A percentile compares a stretch with the other conserved stretches of the same genome.
Evolutionary conservation across 1,140 invertebrate species (phyloP).

Genomic region (Anoplolepis gracilipes): DNA sequence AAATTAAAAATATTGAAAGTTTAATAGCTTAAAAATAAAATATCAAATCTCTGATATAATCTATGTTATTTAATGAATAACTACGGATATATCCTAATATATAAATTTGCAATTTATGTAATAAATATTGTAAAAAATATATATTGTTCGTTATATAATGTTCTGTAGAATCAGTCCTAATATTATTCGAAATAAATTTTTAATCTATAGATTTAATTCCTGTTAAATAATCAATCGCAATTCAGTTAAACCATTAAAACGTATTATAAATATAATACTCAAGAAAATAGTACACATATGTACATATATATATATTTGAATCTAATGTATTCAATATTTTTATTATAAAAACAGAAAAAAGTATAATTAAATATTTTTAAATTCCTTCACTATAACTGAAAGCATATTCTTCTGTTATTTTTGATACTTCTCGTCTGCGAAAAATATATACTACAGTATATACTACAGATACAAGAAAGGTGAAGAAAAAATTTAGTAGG

Average conservation of each 20-base stretch:
- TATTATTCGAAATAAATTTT: too few relatives aligned
- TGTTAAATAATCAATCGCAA: too few relatives aligned
- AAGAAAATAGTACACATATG: background rate
- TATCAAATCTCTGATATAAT: too few relatives aligned
- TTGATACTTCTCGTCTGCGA: background rate
- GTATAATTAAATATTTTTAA: background rate
- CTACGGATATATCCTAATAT: too few relatives aligned
- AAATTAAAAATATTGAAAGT: too few relatives aligned
- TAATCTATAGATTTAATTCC: too few relatives aligned
- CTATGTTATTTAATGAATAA: too few relatives aligned
- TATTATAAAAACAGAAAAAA: background rate
- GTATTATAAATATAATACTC: background rate
- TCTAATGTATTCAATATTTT: background rate
- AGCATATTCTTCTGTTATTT: background rate
- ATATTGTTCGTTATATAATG: too few relatives aligned
- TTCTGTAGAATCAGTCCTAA: too few relatives aligned
- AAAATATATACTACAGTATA: background rate
- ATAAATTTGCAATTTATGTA: too few relatives aligned
- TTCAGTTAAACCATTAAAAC: background rate
- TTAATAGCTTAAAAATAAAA: too few relatives aligned
- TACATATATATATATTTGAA: background rate
- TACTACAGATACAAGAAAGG: background rate
- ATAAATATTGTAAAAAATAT: too few relatives aligned
- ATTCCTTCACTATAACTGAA: background rate
- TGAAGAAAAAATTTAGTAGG: constrained; percentile 19